phyloP scores from a whole-genome alignment of 1,140 invertebrate genomes.

The Pectinophora gossypiella region DNA sequence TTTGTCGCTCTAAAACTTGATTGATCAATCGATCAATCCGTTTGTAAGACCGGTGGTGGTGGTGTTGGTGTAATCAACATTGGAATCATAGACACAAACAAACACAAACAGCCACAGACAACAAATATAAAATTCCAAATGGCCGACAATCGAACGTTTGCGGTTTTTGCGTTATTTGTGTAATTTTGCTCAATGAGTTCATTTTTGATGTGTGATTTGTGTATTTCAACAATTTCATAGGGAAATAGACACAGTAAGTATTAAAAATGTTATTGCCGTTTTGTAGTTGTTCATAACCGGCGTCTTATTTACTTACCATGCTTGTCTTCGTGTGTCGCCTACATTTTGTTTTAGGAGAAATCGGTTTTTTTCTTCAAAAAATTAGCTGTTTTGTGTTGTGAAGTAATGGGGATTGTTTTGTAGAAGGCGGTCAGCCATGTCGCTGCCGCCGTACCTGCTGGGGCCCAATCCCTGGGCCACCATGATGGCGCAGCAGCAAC shows the following conservation, averaged over 20 bases:
- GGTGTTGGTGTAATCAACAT: no score
- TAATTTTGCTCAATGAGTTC: no score
- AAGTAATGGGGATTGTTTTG: background rate
- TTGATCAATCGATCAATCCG: no score
- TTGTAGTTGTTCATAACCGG: background rate
- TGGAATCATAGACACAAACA: no score
- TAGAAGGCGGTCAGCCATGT: slow-evolving; percentile 77
- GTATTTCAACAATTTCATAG: background rate
- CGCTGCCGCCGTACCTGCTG: slow-evolving; percentile 89
- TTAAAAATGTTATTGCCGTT: background rate
- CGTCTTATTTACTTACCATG: background rate
- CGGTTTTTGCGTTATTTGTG: no score
- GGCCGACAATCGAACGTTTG: no score
- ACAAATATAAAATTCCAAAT: no score
- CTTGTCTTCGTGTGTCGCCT: background rate
- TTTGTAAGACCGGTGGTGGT: no score
- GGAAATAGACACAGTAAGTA: background rate
- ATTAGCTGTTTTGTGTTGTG: background rate
- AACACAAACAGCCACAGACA: no score
- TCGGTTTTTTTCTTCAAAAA: background rate
- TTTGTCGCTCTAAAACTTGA: no score
- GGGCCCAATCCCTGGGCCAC: slow-evolving; percentile 90
- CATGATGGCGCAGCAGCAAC: slow-evolving; percentile 87
- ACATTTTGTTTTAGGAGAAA: no score
- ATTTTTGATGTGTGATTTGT: background rate